Evolutionary conservation across 2,888 invertebrate species (phyloP).

Genomic region (Synanthedon andrenaeformis): DNA sequence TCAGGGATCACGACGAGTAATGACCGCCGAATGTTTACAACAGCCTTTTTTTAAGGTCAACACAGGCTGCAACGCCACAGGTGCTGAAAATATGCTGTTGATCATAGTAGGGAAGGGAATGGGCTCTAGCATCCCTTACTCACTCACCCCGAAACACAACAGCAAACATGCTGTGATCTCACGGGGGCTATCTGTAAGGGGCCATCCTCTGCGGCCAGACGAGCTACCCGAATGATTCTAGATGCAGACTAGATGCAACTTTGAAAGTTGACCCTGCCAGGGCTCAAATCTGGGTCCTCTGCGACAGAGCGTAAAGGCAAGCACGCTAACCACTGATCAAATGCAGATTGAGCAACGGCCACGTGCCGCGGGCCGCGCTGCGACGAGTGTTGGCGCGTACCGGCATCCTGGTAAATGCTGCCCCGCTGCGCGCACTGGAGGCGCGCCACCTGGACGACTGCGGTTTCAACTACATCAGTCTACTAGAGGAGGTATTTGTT

Average conservation of each 20-base stretch:
- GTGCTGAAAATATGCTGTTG: not conserved
- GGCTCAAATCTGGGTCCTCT: no score
- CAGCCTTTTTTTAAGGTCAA: slow-evolving; percentile 4
- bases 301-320: no score
- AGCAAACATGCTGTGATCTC: no score
- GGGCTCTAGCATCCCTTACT: no score
- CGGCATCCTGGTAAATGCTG: slow-evolving; percentile 74
- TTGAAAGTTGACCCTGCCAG: no score
- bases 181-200: no score
- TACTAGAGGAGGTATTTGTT: slow-evolving; percentile 73
- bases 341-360: slow-evolving; percentile 60
- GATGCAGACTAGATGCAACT: no score
- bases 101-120: no score
- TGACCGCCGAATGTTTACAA: slow-evolving; percentile 3
- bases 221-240: no score
- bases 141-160: no score
- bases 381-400: slow-evolving; percentile 77
- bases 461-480: slow-evolving; percentile 80
- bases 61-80: not conserved
- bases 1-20: slow-evolving; percentile 79
- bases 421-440: slow-evolving; percentile 77
- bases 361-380: slow-evolving; percentile 77
- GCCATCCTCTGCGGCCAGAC: not conserved
- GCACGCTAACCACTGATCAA: no score
- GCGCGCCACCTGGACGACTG: slow-evolving; percentile 78